Evolutionary conservation across 2,113 vertebrate species (phyloP).

Genomic region (Bucco capensis): DNA sequence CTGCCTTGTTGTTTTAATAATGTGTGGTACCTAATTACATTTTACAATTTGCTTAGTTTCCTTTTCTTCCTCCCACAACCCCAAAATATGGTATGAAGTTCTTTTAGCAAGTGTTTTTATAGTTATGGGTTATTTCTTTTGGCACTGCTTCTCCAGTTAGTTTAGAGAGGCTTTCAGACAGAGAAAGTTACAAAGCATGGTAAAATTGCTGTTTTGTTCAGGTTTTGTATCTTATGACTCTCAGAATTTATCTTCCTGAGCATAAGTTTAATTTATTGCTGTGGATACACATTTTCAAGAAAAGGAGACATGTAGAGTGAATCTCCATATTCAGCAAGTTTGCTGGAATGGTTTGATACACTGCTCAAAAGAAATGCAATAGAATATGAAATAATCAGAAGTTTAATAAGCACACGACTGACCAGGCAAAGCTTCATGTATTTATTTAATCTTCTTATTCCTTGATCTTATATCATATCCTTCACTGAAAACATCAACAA

Average conservation of each 20-base stretch:
- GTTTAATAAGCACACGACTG: background rate
- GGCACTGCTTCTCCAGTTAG: background rate
- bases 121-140: background rate
- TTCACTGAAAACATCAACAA: background rate
- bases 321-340: background rate
- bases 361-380: background rate
- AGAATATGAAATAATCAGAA: background rate
- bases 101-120: background rate
- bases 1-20: background rate
- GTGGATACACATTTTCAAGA: background rate
- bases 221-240: background rate
- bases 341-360: background rate
- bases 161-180: background rate
- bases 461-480: background rate
- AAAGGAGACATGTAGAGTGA: background rate
- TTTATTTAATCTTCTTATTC: background rate
- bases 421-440: background rate
- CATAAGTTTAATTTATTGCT: background rate
- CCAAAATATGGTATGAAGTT: background rate
- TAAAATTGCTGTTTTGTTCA: background rate
- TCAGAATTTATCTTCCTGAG: background rate
- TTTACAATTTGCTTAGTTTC: background rate
- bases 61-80: background rate
- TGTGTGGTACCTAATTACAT: background rate
- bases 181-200: background rate